A percentile compares a stretch with the other conserved stretches of the same genome.
phyloP scores from a whole-genome alignment of 1,140 invertebrate genomes.

The Hypothenemus hampei region DNA sequence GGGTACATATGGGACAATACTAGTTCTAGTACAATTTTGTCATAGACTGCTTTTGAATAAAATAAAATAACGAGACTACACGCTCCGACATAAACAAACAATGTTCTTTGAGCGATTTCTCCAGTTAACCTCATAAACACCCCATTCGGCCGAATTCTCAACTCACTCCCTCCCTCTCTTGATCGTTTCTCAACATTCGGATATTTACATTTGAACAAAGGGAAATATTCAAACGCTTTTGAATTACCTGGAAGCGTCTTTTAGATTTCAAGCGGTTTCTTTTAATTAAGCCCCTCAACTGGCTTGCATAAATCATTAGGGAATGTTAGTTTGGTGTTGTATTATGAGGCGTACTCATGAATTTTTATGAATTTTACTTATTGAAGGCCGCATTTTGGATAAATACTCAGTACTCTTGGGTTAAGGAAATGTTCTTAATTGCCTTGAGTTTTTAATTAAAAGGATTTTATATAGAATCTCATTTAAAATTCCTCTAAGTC shows the following conservation, averaged over 20 bases:
- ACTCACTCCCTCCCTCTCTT: too few species aligned
- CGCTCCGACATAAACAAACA: background rate
- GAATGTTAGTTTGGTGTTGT: constrained; percentile 21
- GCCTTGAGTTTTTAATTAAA: constrained; percentile 19
- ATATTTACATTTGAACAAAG: constrained; percentile 20
- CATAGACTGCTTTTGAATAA: background rate
- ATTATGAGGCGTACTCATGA: constrained; percentile 20
- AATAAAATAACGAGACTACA: background rate
- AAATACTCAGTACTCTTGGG: background rate
- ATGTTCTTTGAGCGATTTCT: background rate
- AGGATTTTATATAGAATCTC: constrained; percentile 1
- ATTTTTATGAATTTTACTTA: constrained; percentile 25
- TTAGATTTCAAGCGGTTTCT: constrained; percentile 22
- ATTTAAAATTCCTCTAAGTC: constrained; percentile 2
- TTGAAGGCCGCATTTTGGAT: constrained; percentile 7
- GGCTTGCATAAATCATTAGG: constrained; percentile 27
- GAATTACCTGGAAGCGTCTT: constrained; percentile 24
- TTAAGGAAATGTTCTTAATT: constrained; percentile 26
- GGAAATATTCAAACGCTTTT: constrained; percentile 10
- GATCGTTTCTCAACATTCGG: background rate
- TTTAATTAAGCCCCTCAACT: constrained; percentile 22
- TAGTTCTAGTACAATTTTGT: background rate
- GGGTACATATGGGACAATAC: background rate
- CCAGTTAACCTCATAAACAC: constrained; percentile 1
- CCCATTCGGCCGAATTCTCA: background rate